These are phyloP conservation scores for Lysandra bellargus DNA, from an alignment of 2,888 invertebrate species.

Conservation along the genomic window DNA sequence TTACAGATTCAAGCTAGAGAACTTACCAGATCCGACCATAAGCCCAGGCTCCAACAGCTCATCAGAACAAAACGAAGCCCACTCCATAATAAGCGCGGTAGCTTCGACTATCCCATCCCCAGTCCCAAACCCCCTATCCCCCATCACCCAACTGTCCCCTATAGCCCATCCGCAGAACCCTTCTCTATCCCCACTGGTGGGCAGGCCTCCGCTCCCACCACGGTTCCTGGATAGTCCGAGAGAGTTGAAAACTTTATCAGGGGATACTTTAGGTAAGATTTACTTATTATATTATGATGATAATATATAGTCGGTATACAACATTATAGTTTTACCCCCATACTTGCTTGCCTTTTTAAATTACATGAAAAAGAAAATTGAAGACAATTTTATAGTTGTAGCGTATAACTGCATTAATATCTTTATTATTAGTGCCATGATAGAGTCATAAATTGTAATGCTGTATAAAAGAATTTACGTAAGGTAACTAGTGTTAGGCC, in stretches of 20 bases:
- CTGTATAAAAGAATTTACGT: too few relatives aligned
- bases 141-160: conserved; percentile 36
- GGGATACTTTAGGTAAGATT: conserved; percentile 60
- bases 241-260: conserved; percentile 55
- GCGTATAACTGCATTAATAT: too few relatives aligned
- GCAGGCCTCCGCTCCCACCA: conserved; percentile 66
- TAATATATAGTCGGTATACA: too few relatives aligned
- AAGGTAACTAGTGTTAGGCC: too few relatives aligned
- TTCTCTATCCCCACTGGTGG: conserved; percentile 58
- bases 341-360: too few relatives aligned
- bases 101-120: conserved; percentile 39
- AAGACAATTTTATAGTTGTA: too few relatives aligned
- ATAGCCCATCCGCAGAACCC: conserved; percentile 43
- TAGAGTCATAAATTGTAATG: too few relatives aligned
- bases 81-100: conserved; percentile 66
- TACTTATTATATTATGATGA: too few relatives aligned
- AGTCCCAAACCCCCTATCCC: conserved; percentile 40
- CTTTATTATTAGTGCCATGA: too few relatives aligned
- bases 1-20: conserved; percentile 68
- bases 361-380: too few relatives aligned
- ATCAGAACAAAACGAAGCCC: conserved; percentile 71
- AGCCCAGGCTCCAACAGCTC: conserved; percentile 76
- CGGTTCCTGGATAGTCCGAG: conserved; percentile 58
- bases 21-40: conserved; percentile 65
- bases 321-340: too few relatives aligned